These are phyloP conservation scores for Atherinomorus stipes DNA, from an alignment of 2,113 vertebrate species.

Conservation along the genomic window DNA sequence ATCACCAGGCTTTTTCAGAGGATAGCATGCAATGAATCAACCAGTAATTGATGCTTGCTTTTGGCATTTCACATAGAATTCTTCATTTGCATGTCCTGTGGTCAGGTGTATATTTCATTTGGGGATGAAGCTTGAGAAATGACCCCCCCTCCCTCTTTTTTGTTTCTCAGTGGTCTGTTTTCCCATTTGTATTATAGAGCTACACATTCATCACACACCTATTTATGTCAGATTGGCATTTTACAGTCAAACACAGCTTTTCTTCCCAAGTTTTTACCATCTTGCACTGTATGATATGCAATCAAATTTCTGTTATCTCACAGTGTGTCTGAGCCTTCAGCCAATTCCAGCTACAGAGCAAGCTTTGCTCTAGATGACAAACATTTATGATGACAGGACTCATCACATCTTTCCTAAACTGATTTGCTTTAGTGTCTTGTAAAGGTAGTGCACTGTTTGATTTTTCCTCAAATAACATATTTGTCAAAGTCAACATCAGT, in stretches of 20 bases:
- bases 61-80: neutral
- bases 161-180: neutral
- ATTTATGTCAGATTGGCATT: slow-evolving; percentile 1
- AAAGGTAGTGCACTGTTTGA: neutral
- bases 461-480: neutral
- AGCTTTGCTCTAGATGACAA: slow-evolving; percentile 10
- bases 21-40: too few species aligned
- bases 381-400: slow-evolving; percentile 4
- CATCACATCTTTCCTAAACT: slow-evolving; percentile 7
- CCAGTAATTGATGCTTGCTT: too few species aligned
- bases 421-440: slow-evolving; percentile 8
- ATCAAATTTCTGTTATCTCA: slow-evolving; percentile 27
- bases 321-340: slow-evolving; percentile 18
- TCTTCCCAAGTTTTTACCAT: slow-evolving; percentile 17
- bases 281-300: slow-evolving; percentile 26
- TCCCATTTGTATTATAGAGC: neutral
- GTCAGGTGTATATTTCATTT: neutral
- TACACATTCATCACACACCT: slow-evolving; percentile 3
- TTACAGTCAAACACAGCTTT: slow-evolving; percentile 24
- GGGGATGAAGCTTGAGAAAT: neutral
- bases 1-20: too few species aligned
- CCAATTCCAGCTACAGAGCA: slow-evolving; percentile 25
- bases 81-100: neutral
- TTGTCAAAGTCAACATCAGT: neutral
- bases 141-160: too few species aligned